These are phyloP conservation scores for Phengaris alcon DNA, from an alignment of 2,888 invertebrate species.

Conservation along the genomic window DNA sequence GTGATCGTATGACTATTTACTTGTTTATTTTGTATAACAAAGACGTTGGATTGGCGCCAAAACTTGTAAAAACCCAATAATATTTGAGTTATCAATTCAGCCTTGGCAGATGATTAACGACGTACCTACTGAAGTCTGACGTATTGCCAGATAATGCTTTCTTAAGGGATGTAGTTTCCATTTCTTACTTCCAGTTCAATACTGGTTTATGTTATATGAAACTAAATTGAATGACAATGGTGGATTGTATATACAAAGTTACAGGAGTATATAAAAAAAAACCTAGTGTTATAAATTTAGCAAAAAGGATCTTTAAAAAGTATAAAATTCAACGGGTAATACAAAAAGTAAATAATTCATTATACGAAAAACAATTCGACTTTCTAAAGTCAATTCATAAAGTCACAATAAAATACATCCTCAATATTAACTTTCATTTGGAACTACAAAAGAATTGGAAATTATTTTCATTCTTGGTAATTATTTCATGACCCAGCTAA, in stretches of 20 bases:
- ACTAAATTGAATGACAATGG: background rate
- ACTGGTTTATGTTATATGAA: background rate
- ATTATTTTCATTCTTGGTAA: conserved; percentile 16
- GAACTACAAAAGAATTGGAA: conserved; percentile 15
- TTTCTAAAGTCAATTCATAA: background rate
- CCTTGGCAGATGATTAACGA: conserved; percentile 31
- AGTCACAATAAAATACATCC: background rate
- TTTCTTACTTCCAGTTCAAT: no score
- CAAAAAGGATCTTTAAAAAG: no score
- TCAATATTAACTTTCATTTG: background rate
- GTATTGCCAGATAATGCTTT: conserved; percentile 27
- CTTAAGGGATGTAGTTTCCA: conserved; percentile 18
- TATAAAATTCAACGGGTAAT: no score
- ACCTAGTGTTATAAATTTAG: no score
- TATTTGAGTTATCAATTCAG: conserved; percentile 31
- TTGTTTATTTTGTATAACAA: conserved; percentile 30
- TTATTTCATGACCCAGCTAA: conserved; percentile 26
- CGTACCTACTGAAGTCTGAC: conserved; percentile 11
- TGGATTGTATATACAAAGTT: background rate
- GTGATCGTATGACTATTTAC: conserved; percentile 29
- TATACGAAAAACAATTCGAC: background rate
- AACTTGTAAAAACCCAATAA: conserved; percentile 32
- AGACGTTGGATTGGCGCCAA: conserved; percentile 30
- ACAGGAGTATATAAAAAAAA: no score
- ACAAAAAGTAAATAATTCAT: background rate